Conservation (phyloP, 2,797 vertebrate species). For the Eurystomus glaucurus region DNA sequence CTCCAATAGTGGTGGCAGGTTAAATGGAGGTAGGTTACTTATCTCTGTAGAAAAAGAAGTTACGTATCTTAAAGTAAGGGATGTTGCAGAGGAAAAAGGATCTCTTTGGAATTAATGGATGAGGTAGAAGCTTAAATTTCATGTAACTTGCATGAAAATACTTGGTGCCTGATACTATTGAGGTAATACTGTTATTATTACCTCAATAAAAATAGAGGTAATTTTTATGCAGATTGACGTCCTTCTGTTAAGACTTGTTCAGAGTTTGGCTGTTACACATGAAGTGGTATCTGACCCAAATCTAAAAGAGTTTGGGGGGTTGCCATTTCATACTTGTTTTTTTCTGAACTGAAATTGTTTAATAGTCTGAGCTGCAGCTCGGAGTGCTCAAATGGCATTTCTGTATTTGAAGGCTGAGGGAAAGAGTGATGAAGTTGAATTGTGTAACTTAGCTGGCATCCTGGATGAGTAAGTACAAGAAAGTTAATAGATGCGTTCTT, state of each 20-base stretch:
- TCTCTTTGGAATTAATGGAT: not conserved
- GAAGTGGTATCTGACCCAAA: not conserved
- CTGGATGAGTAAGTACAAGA: not conserved
- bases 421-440: not conserved
- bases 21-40: not conserved
- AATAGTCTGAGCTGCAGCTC: not conserved
- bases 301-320: not conserved
- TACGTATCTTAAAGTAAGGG: not conserved
- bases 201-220: not conserved
- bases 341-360: not conserved
- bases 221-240: not conserved
- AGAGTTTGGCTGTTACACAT: not conserved
- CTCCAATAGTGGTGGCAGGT: not conserved
- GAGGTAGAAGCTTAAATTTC: not conserved
- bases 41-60: not conserved
- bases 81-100: not conserved
- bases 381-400: not conserved
- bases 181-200: not conserved
- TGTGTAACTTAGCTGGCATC: slow-evolving; percentile 17
- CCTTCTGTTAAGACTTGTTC: not conserved
- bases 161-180: not conserved
- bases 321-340: not conserved
- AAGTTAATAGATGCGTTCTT: not conserved
- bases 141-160: not conserved
- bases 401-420: not conserved